Conservation (phyloP, 2,888 invertebrate genomes). For the Cremastinae sp. region DNA sequence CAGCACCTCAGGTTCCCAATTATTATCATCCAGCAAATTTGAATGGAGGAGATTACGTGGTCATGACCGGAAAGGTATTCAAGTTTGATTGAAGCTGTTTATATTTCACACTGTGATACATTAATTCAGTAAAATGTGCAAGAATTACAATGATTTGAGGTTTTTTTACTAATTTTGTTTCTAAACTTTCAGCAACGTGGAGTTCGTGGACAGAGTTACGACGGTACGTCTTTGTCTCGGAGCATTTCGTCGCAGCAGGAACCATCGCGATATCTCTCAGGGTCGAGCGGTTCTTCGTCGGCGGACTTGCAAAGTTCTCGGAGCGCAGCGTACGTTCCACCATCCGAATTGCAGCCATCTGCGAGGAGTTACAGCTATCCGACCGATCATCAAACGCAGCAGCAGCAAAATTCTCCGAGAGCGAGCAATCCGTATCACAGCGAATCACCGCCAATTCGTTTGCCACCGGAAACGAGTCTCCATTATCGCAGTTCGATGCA, state of each 20-base stretch:
- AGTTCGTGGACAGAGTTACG: constrained; percentile 75
- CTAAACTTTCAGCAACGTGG: constrained; percentile 61
- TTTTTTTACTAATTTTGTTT: not conserved
- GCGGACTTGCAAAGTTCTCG: constrained; percentile 74
- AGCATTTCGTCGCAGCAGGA: constrained; percentile 64
- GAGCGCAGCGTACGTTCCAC: constrained; percentile 76
- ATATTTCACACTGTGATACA: not conserved
- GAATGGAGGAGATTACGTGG: constrained; percentile 89
- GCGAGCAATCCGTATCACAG: constrained; percentile 71
- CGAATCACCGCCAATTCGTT: constrained; percentile 73
- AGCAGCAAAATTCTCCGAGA: constrained; percentile 70
- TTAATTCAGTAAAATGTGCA: too few species aligned
- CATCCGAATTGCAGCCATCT: constrained; percentile 75
- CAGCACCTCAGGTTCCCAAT: constrained; percentile 80
- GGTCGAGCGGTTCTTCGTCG: constrained; percentile 66
- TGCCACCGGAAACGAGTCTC: constrained; percentile 70
- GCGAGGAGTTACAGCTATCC: constrained; percentile 70
- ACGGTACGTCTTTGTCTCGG: constrained; percentile 70
- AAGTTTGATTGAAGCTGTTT: not conserved
- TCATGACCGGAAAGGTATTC: constrained; percentile 87
- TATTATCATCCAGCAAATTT: constrained; percentile 84
- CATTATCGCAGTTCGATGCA: constrained; percentile 72
- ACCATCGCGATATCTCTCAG: constrained; percentile 68
- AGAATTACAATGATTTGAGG: too few species aligned
- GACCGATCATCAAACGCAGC: constrained; percentile 69